Evolutionary conservation across 2,888 invertebrate genomes (phyloP).

Genomic region (Venusia cambrica): DNA sequence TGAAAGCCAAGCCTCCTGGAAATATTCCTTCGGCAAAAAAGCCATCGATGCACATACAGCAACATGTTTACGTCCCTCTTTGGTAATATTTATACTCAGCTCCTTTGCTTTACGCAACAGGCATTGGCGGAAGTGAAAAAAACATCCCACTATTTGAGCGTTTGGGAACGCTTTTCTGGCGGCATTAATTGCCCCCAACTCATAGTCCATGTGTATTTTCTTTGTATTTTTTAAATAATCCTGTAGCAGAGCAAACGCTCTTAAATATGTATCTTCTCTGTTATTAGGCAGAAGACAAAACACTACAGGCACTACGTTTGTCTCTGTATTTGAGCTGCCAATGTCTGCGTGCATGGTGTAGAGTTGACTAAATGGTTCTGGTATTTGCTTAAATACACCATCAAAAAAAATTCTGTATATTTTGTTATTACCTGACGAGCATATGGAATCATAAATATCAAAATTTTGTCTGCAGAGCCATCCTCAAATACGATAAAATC

Average conservation of each 20-base stretch:
- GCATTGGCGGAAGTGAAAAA: slow-evolving; percentile 2
- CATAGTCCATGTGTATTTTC: too few relatives aligned
- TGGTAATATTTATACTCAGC: slow-evolving; percentile 4
- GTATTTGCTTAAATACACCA: slow-evolving; percentile 1
- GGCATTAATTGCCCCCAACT: too few relatives aligned
- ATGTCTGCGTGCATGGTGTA: slow-evolving; percentile 1
- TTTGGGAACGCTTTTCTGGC: too few relatives aligned
- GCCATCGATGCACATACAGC: slow-evolving; percentile 7
- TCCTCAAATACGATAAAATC: slow-evolving; percentile 1
- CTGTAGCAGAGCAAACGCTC: not conserved
- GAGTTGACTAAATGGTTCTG: slow-evolving; percentile 1
- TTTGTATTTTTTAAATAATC: slow-evolving; percentile 1
- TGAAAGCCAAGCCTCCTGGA: slow-evolving; percentile 8
- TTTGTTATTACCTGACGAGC: slow-evolving; percentile 1
- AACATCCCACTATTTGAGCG: slow-evolving; percentile 2
- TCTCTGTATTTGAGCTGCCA: slow-evolving; percentile 1
- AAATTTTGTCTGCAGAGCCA: slow-evolving; percentile 1
- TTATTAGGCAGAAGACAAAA: slow-evolving; percentile 3
- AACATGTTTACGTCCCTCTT: slow-evolving; percentile 5
- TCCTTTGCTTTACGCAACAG: slow-evolving; percentile 8
- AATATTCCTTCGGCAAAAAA: slow-evolving; percentile 7
- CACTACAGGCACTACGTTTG: not conserved
- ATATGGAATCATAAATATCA: slow-evolving; percentile 1
- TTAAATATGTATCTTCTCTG: too few relatives aligned
- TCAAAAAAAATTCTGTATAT: slow-evolving; percentile 1